phyloP scores from a whole-genome alignment of 2,113 vertebrate genomes.

The Glaucomys volans region DNA sequence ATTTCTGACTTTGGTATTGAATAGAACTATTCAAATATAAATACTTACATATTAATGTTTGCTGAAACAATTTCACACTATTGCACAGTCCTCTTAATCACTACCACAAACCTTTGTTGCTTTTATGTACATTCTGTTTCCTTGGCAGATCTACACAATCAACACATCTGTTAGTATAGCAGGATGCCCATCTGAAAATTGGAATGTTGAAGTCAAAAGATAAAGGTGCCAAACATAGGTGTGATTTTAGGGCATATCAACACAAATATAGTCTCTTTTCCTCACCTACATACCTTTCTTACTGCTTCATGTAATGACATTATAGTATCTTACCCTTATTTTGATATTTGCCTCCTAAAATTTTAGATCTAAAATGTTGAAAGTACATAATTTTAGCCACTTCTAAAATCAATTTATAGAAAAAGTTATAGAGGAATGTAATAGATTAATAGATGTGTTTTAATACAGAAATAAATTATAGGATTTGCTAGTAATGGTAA shows the following conservation, averaged over 20 bases:
- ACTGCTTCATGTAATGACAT: neutral
- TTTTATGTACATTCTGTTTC: neutral
- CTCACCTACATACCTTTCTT: neutral
- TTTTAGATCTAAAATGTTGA: neutral
- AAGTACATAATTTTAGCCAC: neutral
- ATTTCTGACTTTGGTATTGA: neutral
- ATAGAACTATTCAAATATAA: neutral
- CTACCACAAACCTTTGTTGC: neutral
- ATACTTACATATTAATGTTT: neutral
- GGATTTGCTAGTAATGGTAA: neutral
- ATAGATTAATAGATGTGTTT: neutral
- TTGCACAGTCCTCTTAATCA: neutral
- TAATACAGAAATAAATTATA: neutral
- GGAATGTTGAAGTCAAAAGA: neutral
- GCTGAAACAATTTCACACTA: neutral
- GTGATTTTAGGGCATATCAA: neutral
- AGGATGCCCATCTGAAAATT: neutral
- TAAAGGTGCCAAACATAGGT: neutral
- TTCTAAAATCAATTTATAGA: neutral
- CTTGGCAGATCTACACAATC: conserved; percentile 6
- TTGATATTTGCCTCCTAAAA: neutral
- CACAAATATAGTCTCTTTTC: neutral
- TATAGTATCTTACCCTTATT: neutral
- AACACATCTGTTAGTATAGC: conserved; percentile 39
- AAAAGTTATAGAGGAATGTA: neutral